phyloP scores from a whole-genome alignment of 2,888 invertebrate species.

The Pammene aurita region DNA sequence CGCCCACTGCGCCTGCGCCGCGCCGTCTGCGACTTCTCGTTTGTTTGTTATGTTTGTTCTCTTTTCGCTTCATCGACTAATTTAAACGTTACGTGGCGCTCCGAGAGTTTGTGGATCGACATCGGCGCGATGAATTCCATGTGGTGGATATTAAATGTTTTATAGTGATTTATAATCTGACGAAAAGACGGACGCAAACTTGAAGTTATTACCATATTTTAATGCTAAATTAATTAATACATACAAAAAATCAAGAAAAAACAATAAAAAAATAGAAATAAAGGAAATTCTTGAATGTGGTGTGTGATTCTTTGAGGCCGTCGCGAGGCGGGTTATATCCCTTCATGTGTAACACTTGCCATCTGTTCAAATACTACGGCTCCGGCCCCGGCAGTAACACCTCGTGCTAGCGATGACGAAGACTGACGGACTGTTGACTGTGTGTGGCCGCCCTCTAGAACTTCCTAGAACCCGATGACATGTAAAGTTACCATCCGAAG shows the following conservation, averaged over 20 bases:
- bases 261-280: constrained; percentile 79
- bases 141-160: constrained; percentile 65
- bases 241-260: constrained; percentile 68
- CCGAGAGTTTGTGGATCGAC: constrained; percentile 63
- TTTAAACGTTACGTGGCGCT: constrained; percentile 63
- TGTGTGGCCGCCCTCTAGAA: constrained; percentile 15
- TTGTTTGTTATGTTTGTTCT: constrained; percentile 80
- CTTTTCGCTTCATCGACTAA: constrained; percentile 75
- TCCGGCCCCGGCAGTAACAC: constrained; percentile 1
- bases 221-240: constrained; percentile 82
- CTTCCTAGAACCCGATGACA: neutral
- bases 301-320: constrained; percentile 69
- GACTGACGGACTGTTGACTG: constrained; percentile 57
- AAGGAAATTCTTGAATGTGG: constrained; percentile 79
- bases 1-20: constrained; percentile 53
- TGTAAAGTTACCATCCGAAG: neutral
- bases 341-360: constrained; percentile 75
- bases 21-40: constrained; percentile 67
- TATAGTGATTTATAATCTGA: constrained; percentile 65
- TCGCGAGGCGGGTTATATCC: constrained; percentile 51
- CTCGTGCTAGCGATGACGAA: constrained; percentile 60
- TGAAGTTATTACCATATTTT: constrained; percentile 81
- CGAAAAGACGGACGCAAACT: constrained; percentile 76
- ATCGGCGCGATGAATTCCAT: constrained; percentile 59
- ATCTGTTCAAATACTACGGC: constrained; percentile 65